Evolutionary conservation across 2,113 vertebrate genomes (phyloP).

Genomic region (Numida meleagris): DNA sequence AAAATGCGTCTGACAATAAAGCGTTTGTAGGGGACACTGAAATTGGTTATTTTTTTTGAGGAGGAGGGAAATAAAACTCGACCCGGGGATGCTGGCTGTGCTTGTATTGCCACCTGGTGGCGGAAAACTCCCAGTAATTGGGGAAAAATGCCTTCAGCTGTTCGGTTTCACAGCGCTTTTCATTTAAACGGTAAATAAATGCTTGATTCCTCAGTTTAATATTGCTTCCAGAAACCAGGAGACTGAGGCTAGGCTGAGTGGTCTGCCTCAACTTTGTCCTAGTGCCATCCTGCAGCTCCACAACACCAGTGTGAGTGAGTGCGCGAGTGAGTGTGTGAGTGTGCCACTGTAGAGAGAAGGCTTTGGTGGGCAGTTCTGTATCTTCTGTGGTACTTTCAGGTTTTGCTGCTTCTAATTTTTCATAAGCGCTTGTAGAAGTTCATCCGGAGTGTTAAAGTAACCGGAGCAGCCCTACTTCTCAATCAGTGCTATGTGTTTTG

Average conservation of each 20-base stretch:
- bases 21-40: not conserved
- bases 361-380: fast-evolving
- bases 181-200: not conserved
- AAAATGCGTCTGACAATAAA: fast-evolving
- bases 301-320: no score
- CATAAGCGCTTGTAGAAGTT: not conserved
- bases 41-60: not conserved
- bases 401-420: not conserved
- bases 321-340: no score
- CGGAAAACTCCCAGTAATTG: fast-evolving
- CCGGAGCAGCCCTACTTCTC: not conserved
- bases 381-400: fast-evolving
- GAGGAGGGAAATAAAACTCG: not conserved
- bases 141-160: not conserved
- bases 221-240: not conserved
- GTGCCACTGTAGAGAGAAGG: no score
- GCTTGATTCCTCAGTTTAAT: no score
- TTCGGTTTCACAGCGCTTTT: fast-evolving
- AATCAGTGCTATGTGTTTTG: no score
- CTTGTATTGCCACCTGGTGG: constrained; percentile 56
- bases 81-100: fast-evolving
- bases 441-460: no score
- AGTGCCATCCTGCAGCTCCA: no score
- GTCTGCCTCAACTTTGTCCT: not conserved
- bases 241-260: not conserved